These are phyloP conservation scores for Caenorhabditis virilis DNA, from an alignment of 2,888 invertebrate genomes.

Conservation along the genomic window DNA sequence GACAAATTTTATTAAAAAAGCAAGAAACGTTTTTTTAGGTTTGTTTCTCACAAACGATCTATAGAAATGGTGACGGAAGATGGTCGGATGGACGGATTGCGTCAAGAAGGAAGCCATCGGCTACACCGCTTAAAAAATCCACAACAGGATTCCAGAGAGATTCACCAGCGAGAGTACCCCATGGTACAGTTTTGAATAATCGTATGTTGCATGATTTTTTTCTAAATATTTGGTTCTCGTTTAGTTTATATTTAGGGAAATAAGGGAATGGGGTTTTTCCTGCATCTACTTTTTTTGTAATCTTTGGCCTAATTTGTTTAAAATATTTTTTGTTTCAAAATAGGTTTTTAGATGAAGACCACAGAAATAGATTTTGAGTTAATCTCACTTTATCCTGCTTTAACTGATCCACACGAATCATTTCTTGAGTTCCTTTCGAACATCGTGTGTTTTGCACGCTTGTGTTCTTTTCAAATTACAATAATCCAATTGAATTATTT, in stretches of 20 bases:
- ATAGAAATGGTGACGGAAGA: slow-evolving; percentile 57
- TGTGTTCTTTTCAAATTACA: background rate
- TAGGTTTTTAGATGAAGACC: too few relatives aligned
- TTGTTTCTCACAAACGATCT: slow-evolving; percentile 40
- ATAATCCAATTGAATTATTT: background rate
- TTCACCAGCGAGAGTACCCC: slow-evolving; percentile 49
- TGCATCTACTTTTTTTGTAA: too few relatives aligned
- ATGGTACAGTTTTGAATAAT: slow-evolving; percentile 25
- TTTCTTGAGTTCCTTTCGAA: too few relatives aligned
- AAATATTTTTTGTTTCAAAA: too few relatives aligned
- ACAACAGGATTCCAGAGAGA: slow-evolving; percentile 38
- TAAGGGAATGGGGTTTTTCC: too few relatives aligned
- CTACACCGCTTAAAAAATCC: background rate
- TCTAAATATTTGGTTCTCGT: too few relatives aligned
- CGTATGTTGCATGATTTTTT: slow-evolving; percentile 29
- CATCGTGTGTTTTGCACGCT: background rate
- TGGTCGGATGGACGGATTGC: slow-evolving; percentile 60
- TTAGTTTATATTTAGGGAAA: too few relatives aligned
- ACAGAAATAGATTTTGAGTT: too few relatives aligned
- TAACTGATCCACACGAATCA: too few relatives aligned
- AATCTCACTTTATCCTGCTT: too few relatives aligned
- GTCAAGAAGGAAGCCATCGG: slow-evolving; percentile 18
- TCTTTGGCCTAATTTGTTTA: too few relatives aligned
- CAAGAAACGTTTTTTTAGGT: slow-evolving; percentile 5
- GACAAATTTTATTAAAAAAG: too few relatives aligned